These are phyloP conservation scores for Tychaedon coryphoeus DNA, from an alignment of 2,113 vertebrate species.

Conservation along the genomic window DNA sequence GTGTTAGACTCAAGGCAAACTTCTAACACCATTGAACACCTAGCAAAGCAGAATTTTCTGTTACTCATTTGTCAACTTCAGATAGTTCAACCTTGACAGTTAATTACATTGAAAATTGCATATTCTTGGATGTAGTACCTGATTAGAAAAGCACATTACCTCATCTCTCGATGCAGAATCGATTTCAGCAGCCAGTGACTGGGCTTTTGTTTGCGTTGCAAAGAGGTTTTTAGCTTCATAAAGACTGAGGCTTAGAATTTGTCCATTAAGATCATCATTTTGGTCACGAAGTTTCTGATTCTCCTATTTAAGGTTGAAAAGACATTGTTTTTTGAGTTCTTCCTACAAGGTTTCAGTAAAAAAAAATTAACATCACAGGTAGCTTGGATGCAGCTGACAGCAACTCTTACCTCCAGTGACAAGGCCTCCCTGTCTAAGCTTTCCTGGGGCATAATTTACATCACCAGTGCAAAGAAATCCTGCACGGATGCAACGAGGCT, in stretches of 20 bases:
- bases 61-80: not conserved
- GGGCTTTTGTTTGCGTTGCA: slow-evolving; percentile 94
- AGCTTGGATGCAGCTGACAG: not conserved
- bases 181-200: slow-evolving; percentile 95
- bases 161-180: slow-evolving; percentile 94
- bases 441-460: not conserved
- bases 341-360: not conserved
- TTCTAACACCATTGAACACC: not conserved
- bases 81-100: not conserved
- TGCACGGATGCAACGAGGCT: rapidly evolving
- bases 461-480: not conserved
- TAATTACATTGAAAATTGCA: not conserved
- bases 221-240: slow-evolving; percentile 96
- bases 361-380: not conserved
- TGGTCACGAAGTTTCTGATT: slow-evolving; percentile 94
- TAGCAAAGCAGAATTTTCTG: not conserved
- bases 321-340: not conserved
- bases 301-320: slow-evolving; percentile 75
- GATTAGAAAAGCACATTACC: slow-evolving; percentile 69
- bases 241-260: slow-evolving; percentile 95
- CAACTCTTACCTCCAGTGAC: not conserved
- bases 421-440: not conserved
- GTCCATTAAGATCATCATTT: slow-evolving; percentile 95
- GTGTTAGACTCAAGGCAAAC: not conserved
- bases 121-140: not conserved